Conservation (phyloP, 2,113 vertebrate species). For the Ictalurus furcatus region DNA sequence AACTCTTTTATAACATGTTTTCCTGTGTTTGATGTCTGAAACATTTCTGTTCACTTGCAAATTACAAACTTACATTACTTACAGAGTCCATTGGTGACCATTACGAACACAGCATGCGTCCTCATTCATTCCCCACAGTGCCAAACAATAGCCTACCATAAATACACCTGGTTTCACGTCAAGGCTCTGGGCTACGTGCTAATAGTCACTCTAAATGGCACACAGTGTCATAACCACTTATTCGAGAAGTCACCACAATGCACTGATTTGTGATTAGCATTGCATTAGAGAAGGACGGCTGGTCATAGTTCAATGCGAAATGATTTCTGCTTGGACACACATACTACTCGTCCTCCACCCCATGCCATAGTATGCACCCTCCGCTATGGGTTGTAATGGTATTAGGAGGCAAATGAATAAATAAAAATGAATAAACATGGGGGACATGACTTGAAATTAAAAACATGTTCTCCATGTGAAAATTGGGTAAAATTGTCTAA, state of each 20-base stretch:
- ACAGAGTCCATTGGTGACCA: background rate
- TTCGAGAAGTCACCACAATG: constrained; percentile 21
- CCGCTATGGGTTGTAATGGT: constrained; percentile 56
- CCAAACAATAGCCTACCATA: background rate
- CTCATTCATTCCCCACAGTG: background rate
- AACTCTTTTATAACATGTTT: background rate
- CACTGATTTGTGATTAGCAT: constrained; percentile 36
- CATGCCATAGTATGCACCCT: constrained; percentile 28
- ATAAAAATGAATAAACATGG: background rate
- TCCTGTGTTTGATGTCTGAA: background rate
- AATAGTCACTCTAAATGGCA: constrained; percentile 32
- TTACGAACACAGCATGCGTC: background rate
- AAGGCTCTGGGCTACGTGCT: constrained; percentile 20
- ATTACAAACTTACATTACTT: background rate
- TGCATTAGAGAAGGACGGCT: constrained; percentile 21
- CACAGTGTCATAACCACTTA: constrained; percentile 35
- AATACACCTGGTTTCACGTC: constrained; percentile 38
- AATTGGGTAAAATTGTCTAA: background rate
- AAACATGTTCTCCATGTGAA: background rate
- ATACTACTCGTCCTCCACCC: constrained; percentile 3
- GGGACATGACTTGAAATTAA: background rate
- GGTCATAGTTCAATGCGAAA: constrained; percentile 27
- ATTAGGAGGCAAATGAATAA: constrained; percentile 56
- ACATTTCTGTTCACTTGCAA: background rate
- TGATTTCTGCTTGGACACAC: constrained; percentile 31